Evolutionary conservation across 2,797 vertebrate genomes (phyloP), one percentile per base, ranked within the genome.

Genomic region (Huso huso): DNA sequence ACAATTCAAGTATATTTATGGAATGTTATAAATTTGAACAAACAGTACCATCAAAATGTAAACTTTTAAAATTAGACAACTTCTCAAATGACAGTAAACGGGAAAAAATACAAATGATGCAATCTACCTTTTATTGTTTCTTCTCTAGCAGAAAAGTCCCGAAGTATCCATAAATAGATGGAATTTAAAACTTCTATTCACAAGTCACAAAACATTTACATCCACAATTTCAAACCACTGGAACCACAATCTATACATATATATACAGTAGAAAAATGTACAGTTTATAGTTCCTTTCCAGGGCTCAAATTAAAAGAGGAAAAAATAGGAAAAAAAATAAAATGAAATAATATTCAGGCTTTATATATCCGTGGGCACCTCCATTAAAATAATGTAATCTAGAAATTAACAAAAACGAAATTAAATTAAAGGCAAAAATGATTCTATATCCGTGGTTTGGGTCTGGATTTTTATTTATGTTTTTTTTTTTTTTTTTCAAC

Each of bases 181-280:
- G 78, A 87, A 89, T 84, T 84, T 83, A 84, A 55, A 10, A 86
- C 78, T 90, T 93, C 87, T 90, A 89, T 90, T 90, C 92, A 96
- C 94, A 93, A 88, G 90, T 92, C 95, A 98, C 96, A 95, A 90
- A 93, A 96, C 94, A 96, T 81, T 77, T 81, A 96, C 92, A 95
- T 87, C 93, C 95, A 99, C 96, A 94, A 94, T 90, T 93, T 91
- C 88, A 94, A 90, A 99, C 93, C 94, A 95, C 84, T 90, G 88
- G 89, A 91, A 91, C 87, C 93, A 97, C 93, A 93, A 94, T 88
- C 90, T 91, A 90, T 91, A 94, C 90, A 93, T 93, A 96, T 91
- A 94, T 91, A 93, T 93, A 96, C 94, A 95, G 91, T 87, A 92
- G 86, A 86, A 87, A 87, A 93, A 93, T 91, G 88, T 92, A 95